Percentiles rank a stretch among this genome's conserved stretches.
Conservation (phyloP, 1,140 invertebrate genomes). For the Lordiphosa clarofinis region DNA sequence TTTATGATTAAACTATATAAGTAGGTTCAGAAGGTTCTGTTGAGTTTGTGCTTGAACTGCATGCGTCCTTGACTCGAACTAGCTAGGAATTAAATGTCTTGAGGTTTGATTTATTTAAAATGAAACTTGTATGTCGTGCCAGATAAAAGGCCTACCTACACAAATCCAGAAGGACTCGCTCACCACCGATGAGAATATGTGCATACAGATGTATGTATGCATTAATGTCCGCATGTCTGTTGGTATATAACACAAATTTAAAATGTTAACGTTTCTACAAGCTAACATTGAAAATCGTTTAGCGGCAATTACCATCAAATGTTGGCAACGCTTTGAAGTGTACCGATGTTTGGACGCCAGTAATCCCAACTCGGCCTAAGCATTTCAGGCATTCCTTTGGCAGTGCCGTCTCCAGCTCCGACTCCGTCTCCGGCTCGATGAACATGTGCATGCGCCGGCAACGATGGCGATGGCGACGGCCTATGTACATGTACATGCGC, state of each 20-base stretch:
- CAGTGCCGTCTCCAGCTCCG: constrained; percentile 35
- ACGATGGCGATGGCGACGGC: constrained; percentile 25
- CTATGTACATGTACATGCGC: constrained; percentile 62
- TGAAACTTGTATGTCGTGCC: too few relatives aligned
- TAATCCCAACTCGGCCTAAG: constrained; percentile 73
- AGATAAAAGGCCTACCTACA: too few relatives aligned
- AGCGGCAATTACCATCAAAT: constrained; percentile 77
- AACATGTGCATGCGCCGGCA: constrained; percentile 37
- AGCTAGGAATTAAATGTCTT: too few relatives aligned
- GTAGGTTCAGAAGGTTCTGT: too few relatives aligned
- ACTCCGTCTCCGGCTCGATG: constrained; percentile 16
- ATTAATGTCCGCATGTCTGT: constrained; percentile 64
- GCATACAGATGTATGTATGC: constrained; percentile 23
- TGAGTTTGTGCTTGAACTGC: too few relatives aligned
- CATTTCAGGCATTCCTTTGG: constrained; percentile 73
- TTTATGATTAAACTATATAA: too few relatives aligned
- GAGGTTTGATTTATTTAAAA: too few relatives aligned
- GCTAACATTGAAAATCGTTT: constrained; percentile 77
- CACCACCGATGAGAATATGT: background rate
- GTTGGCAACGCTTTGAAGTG: constrained; percentile 66
- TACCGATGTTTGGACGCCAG: constrained; percentile 72
- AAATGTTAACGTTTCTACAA: constrained; percentile 76
- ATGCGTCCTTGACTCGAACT: too few relatives aligned
- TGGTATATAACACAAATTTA: constrained; percentile 76
- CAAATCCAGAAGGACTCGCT: too few relatives aligned